Percentiles rank a stretch among this genome's conserved stretches.
Conservation (phyloP, 2,113 vertebrate genomes). For the Archilochus colubris region DNA sequence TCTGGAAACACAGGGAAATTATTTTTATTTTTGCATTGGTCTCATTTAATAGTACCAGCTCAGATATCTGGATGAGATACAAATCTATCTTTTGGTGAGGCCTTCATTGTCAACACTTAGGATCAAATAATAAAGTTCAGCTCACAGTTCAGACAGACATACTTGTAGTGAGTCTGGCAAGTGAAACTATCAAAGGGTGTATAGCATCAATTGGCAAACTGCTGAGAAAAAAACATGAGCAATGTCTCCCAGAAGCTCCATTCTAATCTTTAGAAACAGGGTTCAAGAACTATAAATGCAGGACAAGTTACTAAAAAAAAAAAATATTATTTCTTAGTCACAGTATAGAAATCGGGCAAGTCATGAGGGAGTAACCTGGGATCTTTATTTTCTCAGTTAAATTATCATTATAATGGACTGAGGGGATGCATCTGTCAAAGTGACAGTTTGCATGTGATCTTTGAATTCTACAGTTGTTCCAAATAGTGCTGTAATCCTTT, state of each 20-base stretch:
- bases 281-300: background rate
- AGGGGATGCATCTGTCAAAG: slow-evolving; percentile 63
- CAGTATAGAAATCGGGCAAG: slow-evolving; percentile 6
- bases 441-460: slow-evolving; percentile 48
- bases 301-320: background rate
- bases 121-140: background rate
- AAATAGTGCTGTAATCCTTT: slow-evolving; percentile 4
- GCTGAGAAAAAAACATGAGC: background rate
- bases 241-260: background rate
- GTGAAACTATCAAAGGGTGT: background rate
- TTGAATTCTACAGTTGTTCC: slow-evolving; percentile 54
- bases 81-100: background rate
- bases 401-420: slow-evolving; percentile 48
- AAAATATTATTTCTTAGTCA: background rate
- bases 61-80: background rate
- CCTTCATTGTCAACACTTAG: background rate
- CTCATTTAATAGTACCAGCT: background rate
- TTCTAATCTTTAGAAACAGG: background rate
- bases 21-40: background rate
- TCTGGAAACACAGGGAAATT: background rate
- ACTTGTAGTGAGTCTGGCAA: background rate
- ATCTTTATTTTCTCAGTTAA: slow-evolving; percentile 29
- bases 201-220: background rate
- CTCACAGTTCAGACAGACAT: background rate
- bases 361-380: background rate